Base-by-base conservation (phyloP, 2,888 invertebrate genomes). In the Electrophaes corylata region DNA sequence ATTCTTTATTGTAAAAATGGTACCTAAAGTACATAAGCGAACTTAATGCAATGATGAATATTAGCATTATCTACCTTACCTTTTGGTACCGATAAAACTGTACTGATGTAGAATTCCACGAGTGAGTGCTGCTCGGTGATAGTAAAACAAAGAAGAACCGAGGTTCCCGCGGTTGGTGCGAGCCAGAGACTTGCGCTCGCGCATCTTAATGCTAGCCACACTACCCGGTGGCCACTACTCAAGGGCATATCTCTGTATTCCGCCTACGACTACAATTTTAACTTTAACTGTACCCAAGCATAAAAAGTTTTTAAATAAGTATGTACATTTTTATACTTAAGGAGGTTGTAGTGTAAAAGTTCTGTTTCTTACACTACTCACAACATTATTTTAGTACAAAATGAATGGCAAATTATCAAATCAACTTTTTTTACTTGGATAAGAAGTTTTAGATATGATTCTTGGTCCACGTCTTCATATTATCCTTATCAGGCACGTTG, bases 151-250 rank as follows among this genome's bases (percentile, higher is more conserved):
- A 84, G 79, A 73, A 74, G 60, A n/a, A n/a, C n/a, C n/a, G n/a
- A 60, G 26, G 64, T 52, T 61, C 46, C 29, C 45, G 70, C 56
- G 65, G 55, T 57, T 65, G 68, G 74, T 73, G 68, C 74, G 71
- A 69, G 70, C 41, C 67, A 55, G 75, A 74, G 75, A 76, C 74
- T 71, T 73, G 75, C 70, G 71, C 65, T 62, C 60, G 63, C 65
- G 57, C 70, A 83, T 88, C 82, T 73, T 51, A 61, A 88, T 86
- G 80, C 88, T 60, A 56, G 60, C 72, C 88, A 89, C 88, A 86
- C 75, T 14, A 62, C 69, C 64, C 57, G 66, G 69, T 79, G 66
- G 69, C 88, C 73, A 72, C 69, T 70, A 67, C 68, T 66, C 86
- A 87, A 86, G 86, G 88, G 68, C 79, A 68, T 56, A 64, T 75